These are phyloP conservation scores for Schizopygopsis pylzovi DNA, from an alignment of 2,797 vertebrate species.

Conservation along the genomic window DNA sequence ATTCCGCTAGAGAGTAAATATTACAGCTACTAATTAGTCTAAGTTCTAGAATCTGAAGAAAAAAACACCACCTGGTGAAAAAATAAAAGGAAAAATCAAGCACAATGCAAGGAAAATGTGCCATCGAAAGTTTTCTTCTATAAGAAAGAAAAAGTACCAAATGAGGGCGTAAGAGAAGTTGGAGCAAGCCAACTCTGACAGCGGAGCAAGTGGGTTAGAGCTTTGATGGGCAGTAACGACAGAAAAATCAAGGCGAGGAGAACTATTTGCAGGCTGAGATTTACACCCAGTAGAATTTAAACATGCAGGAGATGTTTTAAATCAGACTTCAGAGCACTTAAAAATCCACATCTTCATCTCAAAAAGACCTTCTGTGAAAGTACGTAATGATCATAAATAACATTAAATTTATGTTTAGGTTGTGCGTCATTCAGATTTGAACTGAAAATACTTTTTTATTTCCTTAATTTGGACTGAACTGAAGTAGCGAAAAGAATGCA, in stretches of 20 bases:
- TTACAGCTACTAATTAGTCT: conserved; percentile 32
- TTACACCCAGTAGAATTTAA: conserved; percentile 22
- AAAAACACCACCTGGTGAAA: conserved; percentile 8
- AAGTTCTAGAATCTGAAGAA: background rate
- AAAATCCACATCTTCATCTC: conserved; percentile 35
- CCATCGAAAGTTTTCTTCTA: background rate
- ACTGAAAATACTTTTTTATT: background rate
- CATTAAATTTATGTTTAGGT: background rate
- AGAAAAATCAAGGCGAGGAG: background rate
- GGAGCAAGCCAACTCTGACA: background rate
- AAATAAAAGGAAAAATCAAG: background rate
- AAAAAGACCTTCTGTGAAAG: conserved; percentile 6
- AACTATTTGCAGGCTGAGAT: conserved; percentile 3
- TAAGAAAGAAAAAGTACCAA: conserved; percentile 2
- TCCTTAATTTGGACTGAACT: background rate
- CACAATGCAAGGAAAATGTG: background rate
- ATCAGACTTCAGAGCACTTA: conserved; percentile 9
- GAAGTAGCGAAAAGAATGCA: background rate
- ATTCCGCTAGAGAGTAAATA: conserved; percentile 29
- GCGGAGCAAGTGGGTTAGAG: conserved; percentile 13
- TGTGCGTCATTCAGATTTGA: background rate
- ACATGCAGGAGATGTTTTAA: conserved; percentile 1
- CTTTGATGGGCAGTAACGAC: background rate
- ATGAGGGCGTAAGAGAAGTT: background rate
- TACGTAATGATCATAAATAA: background rate